Base-by-base conservation (phyloP, 2,888 invertebrate species). In the Patella ulyssiponensis region DNA sequence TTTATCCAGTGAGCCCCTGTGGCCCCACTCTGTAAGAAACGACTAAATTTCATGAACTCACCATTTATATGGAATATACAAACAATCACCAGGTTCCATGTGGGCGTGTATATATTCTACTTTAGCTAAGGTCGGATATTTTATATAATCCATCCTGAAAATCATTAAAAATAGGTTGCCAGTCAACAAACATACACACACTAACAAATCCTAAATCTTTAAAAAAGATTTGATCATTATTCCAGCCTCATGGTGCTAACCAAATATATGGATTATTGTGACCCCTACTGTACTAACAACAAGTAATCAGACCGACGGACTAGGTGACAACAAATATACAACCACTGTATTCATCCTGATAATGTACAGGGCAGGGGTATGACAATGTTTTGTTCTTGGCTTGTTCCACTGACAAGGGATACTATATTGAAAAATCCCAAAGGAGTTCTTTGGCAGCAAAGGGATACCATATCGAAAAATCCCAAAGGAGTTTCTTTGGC, bases 1-100 rank as follows among this genome's bases (percentile, higher is more conserved):
- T 27, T 27, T 27, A 2, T 1, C 27, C 33, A 5, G 5, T 4
- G 33, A 33, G 0, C 5, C 33, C 3, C 5, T 0, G 7, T 33
- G 33, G 33, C 4, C 7, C 33, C 33, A 33, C 33, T 33, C 33
- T 0, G 5, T 33, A 33, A 15, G 33, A 76, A 70, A 51, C 15
- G 1, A 74, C 44, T 52, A 20, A 20, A 52, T n/a, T n/a, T n/a
- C n/a, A n/a, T 12, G 44, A 20, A 82, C 86, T 82, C 76, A 90
- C 91, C 91, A 91, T 79, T 84, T 86, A 81, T 87, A 90, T 1
- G 91, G 91, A 58, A 91, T 89, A 77, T 86, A 91, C 9, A 91
- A 82, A 78, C 91, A 91, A 79, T 91, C 90, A 1, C 91, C 91
- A 9, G 88, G 85, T 33, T 82, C 77, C 9, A 91, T 17, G 51